Evolutionary conservation across 2,113 vertebrate species (phyloP), one percentile per base, ranked within the genome.

Genomic region (Hypocryptadius cinnamomeus): DNA sequence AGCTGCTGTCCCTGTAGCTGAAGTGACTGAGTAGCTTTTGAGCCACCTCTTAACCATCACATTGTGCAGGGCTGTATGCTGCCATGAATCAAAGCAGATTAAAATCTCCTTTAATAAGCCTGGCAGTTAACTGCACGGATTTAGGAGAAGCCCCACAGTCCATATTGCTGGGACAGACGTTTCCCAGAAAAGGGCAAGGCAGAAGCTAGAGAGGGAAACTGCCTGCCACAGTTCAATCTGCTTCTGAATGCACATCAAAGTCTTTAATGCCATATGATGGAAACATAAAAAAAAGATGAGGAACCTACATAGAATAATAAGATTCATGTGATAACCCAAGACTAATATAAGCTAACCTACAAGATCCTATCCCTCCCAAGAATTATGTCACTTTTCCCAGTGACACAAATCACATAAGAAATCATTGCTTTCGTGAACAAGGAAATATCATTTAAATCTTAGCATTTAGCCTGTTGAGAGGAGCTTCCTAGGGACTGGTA

Each of bases 371-470:
- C 42, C 22, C 44, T 85, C 79, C 51, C 44, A 53, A 92, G 71
- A 94, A 86, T 47, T 60, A 68, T 93, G 39, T 85, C 74, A 23
- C 77, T 83, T 82, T 79, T 91, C 44, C 74, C 39, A 71, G 23
- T 65, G 54, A 79, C 79, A 83, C 2, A 3, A 61, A 44, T 53
- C 84, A 86, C 57, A 35, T 71, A 88, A 87, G 57, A 94, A 96
- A 91, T 79, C 37, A 50, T 51, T 54, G 70, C 42, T 81, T 76
- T 79, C 92, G 45, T 87, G 40, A 95, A 44, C 60, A 94, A 42
- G 30, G 63, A 40, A 64, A 44, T 76, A 65, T 91, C 45, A 90
- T 69, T 95, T 94, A 94, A 79, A 77, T 50, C 70, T 91, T 79
- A 86, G 60, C 5, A 0, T 69, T 89, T 35, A 59, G 10, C 64